Percentiles rank a stretch among this genome's conserved stretches.
These are phyloP conservation scores for Kryptopterus vitreolus DNA, from an alignment of 2,797 vertebrate species.

Conservation along the genomic window DNA sequence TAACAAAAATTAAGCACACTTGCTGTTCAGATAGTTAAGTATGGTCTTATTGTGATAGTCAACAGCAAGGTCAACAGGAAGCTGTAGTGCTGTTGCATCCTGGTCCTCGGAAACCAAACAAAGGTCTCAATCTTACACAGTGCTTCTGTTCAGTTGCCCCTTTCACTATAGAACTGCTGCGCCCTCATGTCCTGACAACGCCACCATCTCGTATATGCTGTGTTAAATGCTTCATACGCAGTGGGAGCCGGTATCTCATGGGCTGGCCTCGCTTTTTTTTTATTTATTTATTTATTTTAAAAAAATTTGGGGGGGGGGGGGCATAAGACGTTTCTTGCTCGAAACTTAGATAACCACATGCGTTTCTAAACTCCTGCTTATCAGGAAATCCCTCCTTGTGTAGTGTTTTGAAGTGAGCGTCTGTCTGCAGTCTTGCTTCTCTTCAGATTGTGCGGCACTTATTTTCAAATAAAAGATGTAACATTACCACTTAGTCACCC, in stretches of 20 bases:
- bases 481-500: not conserved
- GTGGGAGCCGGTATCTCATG: not conserved
- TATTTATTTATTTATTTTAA: too few species aligned
- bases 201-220: not conserved
- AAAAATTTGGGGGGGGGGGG: too few species aligned
- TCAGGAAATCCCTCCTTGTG: conserved; percentile 22
- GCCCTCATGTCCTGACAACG: not conserved
- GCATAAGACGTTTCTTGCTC: not conserved
- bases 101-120: not conserved
- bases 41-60: not conserved
- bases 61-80: not conserved
- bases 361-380: conserved; percentile 38
- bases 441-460: not conserved
- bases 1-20: not conserved
- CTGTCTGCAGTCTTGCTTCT: not conserved
- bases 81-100: not conserved
- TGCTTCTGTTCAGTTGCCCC: conserved; percentile 42
- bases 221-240: not conserved
- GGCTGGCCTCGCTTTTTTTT: not conserved
- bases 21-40: not conserved
- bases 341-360: conserved; percentile 55
- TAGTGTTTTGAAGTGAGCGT: too few species aligned
- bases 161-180: conserved; percentile 46
- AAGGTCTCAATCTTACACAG: not conserved
- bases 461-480: not conserved